phyloP scores from a whole-genome alignment of 2,797 vertebrate species.

The Premnoplex brunnescens region DNA sequence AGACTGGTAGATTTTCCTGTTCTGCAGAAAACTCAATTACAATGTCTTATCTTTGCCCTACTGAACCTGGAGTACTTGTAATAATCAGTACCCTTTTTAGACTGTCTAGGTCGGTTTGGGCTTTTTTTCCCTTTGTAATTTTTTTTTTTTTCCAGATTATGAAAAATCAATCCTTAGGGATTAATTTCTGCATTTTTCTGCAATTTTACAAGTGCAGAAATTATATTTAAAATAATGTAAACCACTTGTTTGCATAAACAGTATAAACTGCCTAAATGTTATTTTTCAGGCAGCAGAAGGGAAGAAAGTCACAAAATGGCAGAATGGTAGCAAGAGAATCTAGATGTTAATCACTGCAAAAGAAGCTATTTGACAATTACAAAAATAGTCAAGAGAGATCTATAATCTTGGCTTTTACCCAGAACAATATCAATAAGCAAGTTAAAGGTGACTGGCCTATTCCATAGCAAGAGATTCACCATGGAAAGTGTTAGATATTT shows the following conservation, averaged over 20 bases:
- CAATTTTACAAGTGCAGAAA: not conserved
- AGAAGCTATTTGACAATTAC: not conserved
- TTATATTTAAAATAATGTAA: not conserved
- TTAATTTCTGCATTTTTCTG: not conserved
- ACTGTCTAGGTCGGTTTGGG: not conserved
- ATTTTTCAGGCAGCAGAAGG: not conserved
- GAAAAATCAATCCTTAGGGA: not conserved
- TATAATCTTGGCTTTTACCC: not conserved
- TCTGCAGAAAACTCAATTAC: not conserved
- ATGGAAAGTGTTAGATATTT: not conserved
- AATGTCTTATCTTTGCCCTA: not conserved
- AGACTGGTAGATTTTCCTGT: not conserved
- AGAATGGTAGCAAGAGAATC: not conserved
- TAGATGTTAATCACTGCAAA: not conserved
- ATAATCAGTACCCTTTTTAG: not conserved
- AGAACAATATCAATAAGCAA: not conserved
- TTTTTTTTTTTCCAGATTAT: not conserved
- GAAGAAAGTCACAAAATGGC: not conserved
- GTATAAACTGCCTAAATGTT: not conserved
- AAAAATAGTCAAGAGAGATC: not conserved
- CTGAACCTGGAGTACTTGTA: not conserved
- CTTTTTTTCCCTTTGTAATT: fast-evolving
- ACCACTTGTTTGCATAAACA: not conserved
- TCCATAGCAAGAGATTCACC: not conserved
- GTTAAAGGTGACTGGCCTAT: not conserved